These are phyloP conservation scores for Amia ocellicauda DNA, from an alignment of 2,113 vertebrate genomes.

Conservation along the genomic window DNA sequence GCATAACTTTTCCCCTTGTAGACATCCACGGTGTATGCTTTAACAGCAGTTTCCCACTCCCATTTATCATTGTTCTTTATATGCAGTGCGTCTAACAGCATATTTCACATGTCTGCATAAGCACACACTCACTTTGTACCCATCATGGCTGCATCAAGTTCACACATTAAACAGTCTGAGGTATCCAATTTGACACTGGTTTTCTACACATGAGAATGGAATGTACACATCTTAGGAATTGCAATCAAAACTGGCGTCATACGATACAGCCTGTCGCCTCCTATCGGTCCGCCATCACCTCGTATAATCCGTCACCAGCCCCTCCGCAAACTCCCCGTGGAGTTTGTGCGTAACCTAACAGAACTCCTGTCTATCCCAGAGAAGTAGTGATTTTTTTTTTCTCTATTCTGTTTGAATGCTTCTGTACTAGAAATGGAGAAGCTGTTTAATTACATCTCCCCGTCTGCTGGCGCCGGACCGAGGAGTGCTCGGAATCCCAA, in stretches of 20 bases:
- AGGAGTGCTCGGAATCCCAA: neutral
- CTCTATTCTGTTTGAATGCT: neutral
- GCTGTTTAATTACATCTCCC: slow-evolving; percentile 4
- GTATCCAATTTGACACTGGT: no score
- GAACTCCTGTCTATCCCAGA: neutral
- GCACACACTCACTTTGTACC: no score
- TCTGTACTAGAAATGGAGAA: neutral
- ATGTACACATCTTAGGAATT: no score
- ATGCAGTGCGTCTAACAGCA: neutral
- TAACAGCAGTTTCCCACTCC: neutral
- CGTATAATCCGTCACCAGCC: no score
- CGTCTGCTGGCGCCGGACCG: neutral
- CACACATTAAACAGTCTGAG: no score
- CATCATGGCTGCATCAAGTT: no score
- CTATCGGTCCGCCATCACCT: no score
- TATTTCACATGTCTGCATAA: slow-evolving; percentile 15
- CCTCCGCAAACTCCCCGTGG: neutral
- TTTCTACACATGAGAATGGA: no score
- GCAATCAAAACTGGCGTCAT: no score
- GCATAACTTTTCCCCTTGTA: neutral
- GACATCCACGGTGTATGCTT: neutral
- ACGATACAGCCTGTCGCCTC: no score
- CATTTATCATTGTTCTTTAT: neutral
- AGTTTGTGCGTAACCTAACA: neutral
- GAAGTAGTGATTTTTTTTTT: neutral